A percentile compares a stretch with the other conserved stretches of the same genome.
These are phyloP conservation scores for Augiades crinisus DNA, from an alignment of 2,888 invertebrate species.

Conservation along the genomic window DNA sequence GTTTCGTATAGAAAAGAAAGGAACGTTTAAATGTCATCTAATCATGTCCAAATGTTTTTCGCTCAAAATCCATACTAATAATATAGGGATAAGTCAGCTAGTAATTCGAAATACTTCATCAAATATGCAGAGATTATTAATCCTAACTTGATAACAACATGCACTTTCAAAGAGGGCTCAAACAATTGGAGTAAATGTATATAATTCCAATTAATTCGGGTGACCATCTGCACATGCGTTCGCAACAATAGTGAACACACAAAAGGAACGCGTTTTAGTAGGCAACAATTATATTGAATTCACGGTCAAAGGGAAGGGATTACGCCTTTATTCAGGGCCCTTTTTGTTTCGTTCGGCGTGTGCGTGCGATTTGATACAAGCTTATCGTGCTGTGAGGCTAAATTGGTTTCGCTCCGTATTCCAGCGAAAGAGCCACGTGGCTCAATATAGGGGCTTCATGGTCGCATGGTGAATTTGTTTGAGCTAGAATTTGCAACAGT, in stretches of 20 bases:
- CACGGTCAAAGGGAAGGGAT: slow-evolving; percentile 29
- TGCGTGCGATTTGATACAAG: slow-evolving; percentile 42
- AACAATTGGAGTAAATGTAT: too few relatives aligned
- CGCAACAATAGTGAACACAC: slow-evolving; percentile 11
- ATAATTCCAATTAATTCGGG: too few relatives aligned
- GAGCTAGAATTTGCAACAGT: slow-evolving; percentile 24
- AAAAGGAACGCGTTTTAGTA: slow-evolving; percentile 24
- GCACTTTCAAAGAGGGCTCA: too few relatives aligned
- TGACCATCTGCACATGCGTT: slow-evolving; percentile 21
- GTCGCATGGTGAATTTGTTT: slow-evolving; percentile 29
- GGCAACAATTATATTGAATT: slow-evolving; percentile 28
- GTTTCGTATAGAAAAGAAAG: too few relatives aligned
- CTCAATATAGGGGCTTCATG: slow-evolving; percentile 32
- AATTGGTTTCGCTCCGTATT: slow-evolving; percentile 63
- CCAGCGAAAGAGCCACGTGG: too few relatives aligned
- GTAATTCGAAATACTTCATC: too few relatives aligned
- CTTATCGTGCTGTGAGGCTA: slow-evolving; percentile 53
- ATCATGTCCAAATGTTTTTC: too few relatives aligned
- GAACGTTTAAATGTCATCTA: too few relatives aligned
- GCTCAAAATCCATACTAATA: too few relatives aligned
- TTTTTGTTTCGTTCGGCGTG: slow-evolving; percentile 42
- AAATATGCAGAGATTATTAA: too few relatives aligned
- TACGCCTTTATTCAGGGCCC: slow-evolving; percentile 21
- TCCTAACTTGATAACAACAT: too few relatives aligned
- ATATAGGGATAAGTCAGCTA: too few relatives aligned